Conservation (phyloP, 1,140 invertebrate genomes). For the Harlomillsia oculata region DNA sequence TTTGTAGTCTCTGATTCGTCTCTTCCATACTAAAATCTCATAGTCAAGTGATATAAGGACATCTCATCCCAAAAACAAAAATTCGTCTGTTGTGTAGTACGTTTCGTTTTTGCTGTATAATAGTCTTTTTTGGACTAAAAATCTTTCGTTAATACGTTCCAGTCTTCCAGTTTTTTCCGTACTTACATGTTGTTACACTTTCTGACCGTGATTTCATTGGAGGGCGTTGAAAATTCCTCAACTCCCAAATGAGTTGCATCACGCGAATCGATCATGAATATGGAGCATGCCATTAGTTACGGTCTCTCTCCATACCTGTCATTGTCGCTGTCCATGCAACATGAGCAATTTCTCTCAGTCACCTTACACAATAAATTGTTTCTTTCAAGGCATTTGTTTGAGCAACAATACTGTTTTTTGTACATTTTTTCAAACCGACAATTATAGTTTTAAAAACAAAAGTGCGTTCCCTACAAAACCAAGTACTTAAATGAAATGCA, state of each 20-base stretch:
- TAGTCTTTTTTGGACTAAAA: background rate
- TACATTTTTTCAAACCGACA: too few relatives aligned
- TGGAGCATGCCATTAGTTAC: slow-evolving; percentile 13
- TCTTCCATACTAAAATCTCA: too few relatives aligned
- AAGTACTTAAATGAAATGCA: background rate
- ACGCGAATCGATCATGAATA: slow-evolving; percentile 20
- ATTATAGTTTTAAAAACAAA: too few relatives aligned
- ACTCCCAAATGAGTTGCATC: slow-evolving; percentile 10
- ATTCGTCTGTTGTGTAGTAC: background rate
- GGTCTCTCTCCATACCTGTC: slow-evolving; percentile 12
- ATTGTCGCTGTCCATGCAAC: background rate
- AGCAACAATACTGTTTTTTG: too few relatives aligned
- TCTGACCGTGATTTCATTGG: background rate
- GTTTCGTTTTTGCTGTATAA: background rate
- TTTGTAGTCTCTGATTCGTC: too few relatives aligned
- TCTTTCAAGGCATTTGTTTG: too few relatives aligned
- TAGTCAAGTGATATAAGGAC: background rate
- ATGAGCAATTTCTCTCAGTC: background rate
- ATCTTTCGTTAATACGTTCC: background rate
- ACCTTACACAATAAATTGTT: slow-evolving; percentile 1
- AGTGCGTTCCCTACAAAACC: too few relatives aligned
- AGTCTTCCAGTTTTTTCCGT: slow-evolving; percentile 1
- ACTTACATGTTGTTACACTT: slow-evolving; percentile 1
- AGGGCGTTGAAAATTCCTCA: slow-evolving; percentile 10
- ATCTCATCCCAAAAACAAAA: background rate